Base-by-base conservation (phyloP, 1,140 invertebrate species). In the Charaxes varanes region DNA sequence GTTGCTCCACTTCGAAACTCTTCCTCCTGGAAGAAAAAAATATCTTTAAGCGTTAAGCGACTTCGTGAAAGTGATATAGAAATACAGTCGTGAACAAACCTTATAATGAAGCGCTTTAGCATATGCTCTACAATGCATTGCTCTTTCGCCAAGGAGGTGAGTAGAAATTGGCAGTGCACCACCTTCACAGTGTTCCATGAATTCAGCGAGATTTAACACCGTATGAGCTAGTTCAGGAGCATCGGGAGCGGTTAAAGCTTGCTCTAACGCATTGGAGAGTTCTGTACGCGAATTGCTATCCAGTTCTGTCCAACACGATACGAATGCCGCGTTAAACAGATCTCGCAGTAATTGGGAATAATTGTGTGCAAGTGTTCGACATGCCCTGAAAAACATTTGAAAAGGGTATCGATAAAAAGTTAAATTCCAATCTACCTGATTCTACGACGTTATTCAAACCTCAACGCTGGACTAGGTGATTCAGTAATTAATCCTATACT, bases 181-280 rank as follows among this genome's bases (percentile, higher is more conserved):
- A 43, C 95, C 95, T 66, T 99, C 98, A 70, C 97, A 99, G 68
- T 99, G 98, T 62, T 99, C 98, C 96, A 99, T 99, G 62, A 99
- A 99, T 83, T 99, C 98, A 0, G 97, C 97, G 14, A 99, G 85
- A 84, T 99, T 99, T 1, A 99, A 85, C 41, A 99, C 94, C 0
- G 97, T 97, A 66, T 99, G 97, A 0, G 97, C 99, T 16, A 99
- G 93, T 79, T 99, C 98, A 0, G 97, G 95, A 31, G 98, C 89
- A 68, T 99, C 96, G 6, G 97, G 95, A 1, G 96, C 93, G 27
- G 91, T 92, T 0, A 99, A 73, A 0, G 97, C 97, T 73, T 97
- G 91, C 57, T 97, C 91, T 0, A 99, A 70, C 4, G 92, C 95
- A 31, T 90, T 86, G 2, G 98, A 93, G 0, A 99, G 83, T 69